A percentile compares a stretch with the other conserved stretches of the same genome.
Conservation (phyloP, 64 coral and sea anemone species). For the Dendronephthya gigantea region DNA sequence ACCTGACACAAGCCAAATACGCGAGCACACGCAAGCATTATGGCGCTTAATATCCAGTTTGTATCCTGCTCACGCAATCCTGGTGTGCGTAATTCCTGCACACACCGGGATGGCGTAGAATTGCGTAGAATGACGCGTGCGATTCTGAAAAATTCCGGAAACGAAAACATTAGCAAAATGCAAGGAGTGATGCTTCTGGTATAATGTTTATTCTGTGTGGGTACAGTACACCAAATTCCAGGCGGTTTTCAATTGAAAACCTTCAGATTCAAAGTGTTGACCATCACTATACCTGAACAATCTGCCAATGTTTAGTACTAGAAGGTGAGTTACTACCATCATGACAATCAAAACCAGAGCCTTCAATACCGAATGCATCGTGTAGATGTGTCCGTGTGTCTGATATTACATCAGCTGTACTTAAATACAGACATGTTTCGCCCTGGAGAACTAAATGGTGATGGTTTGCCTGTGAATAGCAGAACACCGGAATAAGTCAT, state of each 20-base stretch:
- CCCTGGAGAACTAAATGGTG: slow-evolving; percentile 84
- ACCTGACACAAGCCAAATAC: too few relatives aligned
- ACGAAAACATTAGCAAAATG: too few relatives aligned
- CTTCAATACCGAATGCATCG: slow-evolving; percentile 28
- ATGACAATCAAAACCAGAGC: slow-evolving; percentile 25
- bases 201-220: too few relatives aligned
- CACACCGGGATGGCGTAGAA: too few relatives aligned
- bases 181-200: too few relatives aligned
- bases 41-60: too few relatives aligned
- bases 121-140: too few relatives aligned
- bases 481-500: background rate
- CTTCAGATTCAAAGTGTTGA: background rate
- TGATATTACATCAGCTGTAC: slow-evolving; percentile 85
- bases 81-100: too few relatives aligned
- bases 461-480: slow-evolving; percentile 59
- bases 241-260: background rate
- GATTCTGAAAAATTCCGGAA: too few relatives aligned
- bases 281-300: slow-evolving; percentile 48
- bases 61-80: too few relatives aligned
- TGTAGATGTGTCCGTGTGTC: slow-evolving; percentile 45
- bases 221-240: background rate
- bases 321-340: slow-evolving; percentile 55
- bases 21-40: too few relatives aligned
- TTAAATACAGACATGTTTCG: slow-evolving; percentile 75
- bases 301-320: slow-evolving; percentile 70